A percentile compares a stretch with the other conserved stretches of the same genome.
Conservation (phyloP, 2,113 vertebrate species). For the Pelecanoides urinatrix region DNA sequence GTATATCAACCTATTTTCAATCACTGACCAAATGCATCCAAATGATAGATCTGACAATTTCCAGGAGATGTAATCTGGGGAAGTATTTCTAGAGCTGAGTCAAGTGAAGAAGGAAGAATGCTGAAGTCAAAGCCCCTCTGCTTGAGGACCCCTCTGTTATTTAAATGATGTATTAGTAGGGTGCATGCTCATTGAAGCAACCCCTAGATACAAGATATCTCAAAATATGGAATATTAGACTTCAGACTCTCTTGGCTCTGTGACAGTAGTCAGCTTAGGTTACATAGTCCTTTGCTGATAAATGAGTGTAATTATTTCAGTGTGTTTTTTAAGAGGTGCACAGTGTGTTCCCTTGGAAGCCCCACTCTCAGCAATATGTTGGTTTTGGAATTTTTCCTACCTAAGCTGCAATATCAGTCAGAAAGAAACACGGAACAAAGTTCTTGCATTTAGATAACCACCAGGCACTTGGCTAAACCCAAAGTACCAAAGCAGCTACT, state of each 20-base stretch:
- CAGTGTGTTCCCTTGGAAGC: not conserved
- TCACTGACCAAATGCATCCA: not conserved
- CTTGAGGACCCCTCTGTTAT: not conserved
- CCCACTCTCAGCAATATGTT: not conserved
- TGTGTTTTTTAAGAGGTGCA: not conserved
- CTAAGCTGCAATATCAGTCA: conserved; percentile 17
- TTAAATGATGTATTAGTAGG: not conserved
- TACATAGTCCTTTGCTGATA: not conserved
- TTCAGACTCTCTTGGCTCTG: not conserved
- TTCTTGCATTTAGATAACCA: conserved; percentile 47
- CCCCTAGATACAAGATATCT: not conserved
- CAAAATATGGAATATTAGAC: not conserved
- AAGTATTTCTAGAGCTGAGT: not conserved
- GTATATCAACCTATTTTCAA: no score
- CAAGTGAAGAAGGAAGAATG: not conserved
- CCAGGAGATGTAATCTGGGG: not conserved
- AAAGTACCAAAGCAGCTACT: not conserved
- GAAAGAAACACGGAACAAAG: conserved; percentile 9
- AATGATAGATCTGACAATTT: not conserved
- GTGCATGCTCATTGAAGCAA: not conserved
- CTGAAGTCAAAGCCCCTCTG: not conserved
- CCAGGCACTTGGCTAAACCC: conserved; percentile 2
- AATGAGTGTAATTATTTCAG: conserved; percentile 18
- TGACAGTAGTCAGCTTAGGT: not conserved
- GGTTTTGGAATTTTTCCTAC: conserved; percentile 14